A percentile compares a stretch with the other conserved stretches of the same genome.
Conservation (phyloP, 2,797 vertebrate species). For the Girardinus metallicus region DNA sequence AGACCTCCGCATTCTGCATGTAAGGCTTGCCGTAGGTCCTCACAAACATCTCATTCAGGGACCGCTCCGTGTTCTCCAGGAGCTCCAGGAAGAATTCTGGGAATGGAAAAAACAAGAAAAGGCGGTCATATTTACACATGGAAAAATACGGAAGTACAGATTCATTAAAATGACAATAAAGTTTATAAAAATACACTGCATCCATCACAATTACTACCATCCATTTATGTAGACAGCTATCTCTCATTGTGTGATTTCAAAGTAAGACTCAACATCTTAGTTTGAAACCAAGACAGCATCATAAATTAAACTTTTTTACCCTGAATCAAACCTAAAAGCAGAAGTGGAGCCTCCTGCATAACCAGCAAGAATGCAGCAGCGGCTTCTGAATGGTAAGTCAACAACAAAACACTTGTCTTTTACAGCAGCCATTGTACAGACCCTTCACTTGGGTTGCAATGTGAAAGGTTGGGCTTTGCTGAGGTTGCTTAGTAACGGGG, state of each 20-base stretch:
- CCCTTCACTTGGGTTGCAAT: too few species aligned
- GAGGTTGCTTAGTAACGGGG: too few species aligned
- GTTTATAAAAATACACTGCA: background rate
- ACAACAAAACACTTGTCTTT: too few species aligned
- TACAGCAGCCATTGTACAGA: too few species aligned
- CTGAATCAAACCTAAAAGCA: too few species aligned
- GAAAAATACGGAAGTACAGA: conserved; percentile 21
- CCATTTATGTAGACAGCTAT: background rate
- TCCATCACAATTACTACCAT: background rate
- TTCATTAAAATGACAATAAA: conserved; percentile 1
- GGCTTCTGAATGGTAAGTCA: too few species aligned
- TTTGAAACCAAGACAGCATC: too few species aligned
- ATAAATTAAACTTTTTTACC: too few species aligned
- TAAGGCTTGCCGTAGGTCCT: conserved; percentile 94
- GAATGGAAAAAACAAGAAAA: conserved; percentile 38
- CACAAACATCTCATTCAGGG: conserved; percentile 95
- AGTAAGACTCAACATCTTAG: background rate
- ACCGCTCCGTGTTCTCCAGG: conserved; percentile 92
- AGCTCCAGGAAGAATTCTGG: conserved; percentile 95
- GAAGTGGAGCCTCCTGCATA: too few species aligned
- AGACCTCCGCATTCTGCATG: conserved; percentile 97
- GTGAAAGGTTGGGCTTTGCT: too few species aligned
- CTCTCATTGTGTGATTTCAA: background rate
- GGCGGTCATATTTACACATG: conserved; percentile 19
- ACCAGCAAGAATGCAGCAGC: too few species aligned